These are phyloP conservation scores for Vidua chalybeata DNA, from an alignment of 2,113 vertebrate species.

Conservation along the genomic window DNA sequence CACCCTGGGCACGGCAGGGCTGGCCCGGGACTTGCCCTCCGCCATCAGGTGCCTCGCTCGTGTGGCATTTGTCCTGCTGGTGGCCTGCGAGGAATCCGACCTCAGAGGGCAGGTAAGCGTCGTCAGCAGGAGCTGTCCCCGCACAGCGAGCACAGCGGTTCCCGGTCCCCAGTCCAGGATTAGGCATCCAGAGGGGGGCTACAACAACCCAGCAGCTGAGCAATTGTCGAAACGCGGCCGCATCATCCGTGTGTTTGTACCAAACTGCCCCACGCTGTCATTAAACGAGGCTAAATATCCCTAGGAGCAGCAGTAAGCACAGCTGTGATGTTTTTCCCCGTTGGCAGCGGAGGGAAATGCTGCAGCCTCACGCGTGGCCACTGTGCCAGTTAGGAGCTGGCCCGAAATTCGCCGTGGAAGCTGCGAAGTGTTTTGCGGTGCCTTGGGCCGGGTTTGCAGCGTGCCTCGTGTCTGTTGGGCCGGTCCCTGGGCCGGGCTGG, in stretches of 20 bases:
- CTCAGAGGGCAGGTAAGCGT: neutral
- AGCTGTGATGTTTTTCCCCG: neutral
- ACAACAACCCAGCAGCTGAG: neutral
- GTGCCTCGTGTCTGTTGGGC: neutral
- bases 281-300: neutral
- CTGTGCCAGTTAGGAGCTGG: neutral
- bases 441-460: neutral
- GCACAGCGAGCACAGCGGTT: rapidly evolving
- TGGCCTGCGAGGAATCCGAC: neutral
- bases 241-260: neutral
- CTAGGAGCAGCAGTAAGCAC: neutral
- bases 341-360: neutral
- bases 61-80: neutral
- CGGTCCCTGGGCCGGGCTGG: rapidly evolving
- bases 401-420: neutral
- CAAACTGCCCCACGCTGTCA: neutral
- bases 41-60: rapidly evolving
- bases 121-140: neutral
- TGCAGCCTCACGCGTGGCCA: neutral
- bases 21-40: neutral
- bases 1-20: neutral
- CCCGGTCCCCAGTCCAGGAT: rapidly evolving
- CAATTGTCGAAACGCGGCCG: rapidly evolving
- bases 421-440: neutral
- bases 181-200: rapidly evolving